These are phyloP conservation scores for Diaphora mendica DNA, from an alignment of 2,888 invertebrate species.

Conservation along the genomic window DNA sequence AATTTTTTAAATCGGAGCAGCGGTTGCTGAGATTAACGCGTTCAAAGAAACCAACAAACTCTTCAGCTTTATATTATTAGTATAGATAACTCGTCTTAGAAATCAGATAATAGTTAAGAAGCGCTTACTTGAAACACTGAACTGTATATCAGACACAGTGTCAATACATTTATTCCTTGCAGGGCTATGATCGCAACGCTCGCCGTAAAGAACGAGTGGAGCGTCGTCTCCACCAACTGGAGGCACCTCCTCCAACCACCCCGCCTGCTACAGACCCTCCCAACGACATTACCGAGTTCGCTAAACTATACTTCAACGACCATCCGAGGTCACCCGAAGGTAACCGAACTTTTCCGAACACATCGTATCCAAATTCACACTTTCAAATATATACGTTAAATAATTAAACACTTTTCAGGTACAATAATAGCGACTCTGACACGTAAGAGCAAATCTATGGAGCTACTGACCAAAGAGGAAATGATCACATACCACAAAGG, in stretches of 20 bases:
- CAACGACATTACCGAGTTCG: constrained; percentile 96
- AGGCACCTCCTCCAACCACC: constrained; percentile 75
- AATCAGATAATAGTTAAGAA: not conserved
- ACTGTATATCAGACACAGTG: too few relatives aligned
- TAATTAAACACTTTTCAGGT: constrained; percentile 54
- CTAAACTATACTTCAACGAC: constrained; percentile 96
- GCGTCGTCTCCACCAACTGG: constrained; percentile 93
- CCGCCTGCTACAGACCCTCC: constrained; percentile 81
- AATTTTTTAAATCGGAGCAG: too few relatives aligned
- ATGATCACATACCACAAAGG: constrained; percentile 96
- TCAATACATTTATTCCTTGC: constrained; percentile 5
- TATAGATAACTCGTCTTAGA: too few relatives aligned
- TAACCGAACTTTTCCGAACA: constrained; percentile 46
- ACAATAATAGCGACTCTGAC: constrained; percentile 95
- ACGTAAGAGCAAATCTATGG: constrained; percentile 91
- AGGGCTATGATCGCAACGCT: constrained; percentile 89
- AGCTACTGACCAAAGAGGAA: constrained; percentile 95
- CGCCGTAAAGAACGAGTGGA: constrained; percentile 94
- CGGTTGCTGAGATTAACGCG: too few relatives aligned
- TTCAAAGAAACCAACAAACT: too few relatives aligned
- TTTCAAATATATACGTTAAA: too few relatives aligned
- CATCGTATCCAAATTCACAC: not conserved
- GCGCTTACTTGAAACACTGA: not conserved
- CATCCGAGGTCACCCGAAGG: constrained; percentile 95
- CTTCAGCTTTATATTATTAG: too few relatives aligned